Evolutionary conservation across 2,888 invertebrate genomes (phyloP), one percentile per base, ranked within the genome.

Genomic region (Bellardia bayeri): DNA sequence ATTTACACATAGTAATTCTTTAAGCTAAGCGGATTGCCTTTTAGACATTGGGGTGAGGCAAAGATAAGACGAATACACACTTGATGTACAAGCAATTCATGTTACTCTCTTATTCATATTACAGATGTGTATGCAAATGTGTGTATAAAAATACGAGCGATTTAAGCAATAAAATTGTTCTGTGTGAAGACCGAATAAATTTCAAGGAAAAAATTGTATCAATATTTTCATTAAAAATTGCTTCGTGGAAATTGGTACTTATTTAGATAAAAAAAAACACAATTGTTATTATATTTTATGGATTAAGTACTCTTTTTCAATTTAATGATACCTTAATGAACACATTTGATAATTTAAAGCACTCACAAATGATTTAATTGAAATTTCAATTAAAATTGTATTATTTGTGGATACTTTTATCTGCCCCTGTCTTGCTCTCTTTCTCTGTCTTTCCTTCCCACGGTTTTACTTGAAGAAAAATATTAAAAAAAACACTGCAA

Each of bases 351-450:
- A 71, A 51, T 71, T 80, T 23, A 51, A 58, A 49, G 45, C 58
- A 42, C 37, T 61, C 13, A 13, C 30, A 64, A 72, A 72, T 81
- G 23, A 74, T 74, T 72, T 56, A 72, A 81, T 74, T 81, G 56
- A 74, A 81, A 81, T 72, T 74, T 81, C 66, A 74, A 74, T 81
- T 64, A 51, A 37, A 81, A 37, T 72, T 81, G 72, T 64, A 72
- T 72, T 81, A 51, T 54, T 1, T 4, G 2, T 37, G 54, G 13
- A 33, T 14, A 11, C 49, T 45, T 45, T 79, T 68, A 13, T 68
- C 2, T 2, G 13, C 23, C 23, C 23, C 23, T 23, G 23, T 23
- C 23, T 23, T 23, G 23, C 30, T 6, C 13, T 6, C 13, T 58
- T 4, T 2, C 30, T 33, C 11, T 30, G 4, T 58, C 11, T 23